A percentile compares a stretch with the other conserved stretches of the same genome.
Evolutionary conservation across 2,113 vertebrate genomes (phyloP).

Genomic region (Psettodes erumei): DNA sequence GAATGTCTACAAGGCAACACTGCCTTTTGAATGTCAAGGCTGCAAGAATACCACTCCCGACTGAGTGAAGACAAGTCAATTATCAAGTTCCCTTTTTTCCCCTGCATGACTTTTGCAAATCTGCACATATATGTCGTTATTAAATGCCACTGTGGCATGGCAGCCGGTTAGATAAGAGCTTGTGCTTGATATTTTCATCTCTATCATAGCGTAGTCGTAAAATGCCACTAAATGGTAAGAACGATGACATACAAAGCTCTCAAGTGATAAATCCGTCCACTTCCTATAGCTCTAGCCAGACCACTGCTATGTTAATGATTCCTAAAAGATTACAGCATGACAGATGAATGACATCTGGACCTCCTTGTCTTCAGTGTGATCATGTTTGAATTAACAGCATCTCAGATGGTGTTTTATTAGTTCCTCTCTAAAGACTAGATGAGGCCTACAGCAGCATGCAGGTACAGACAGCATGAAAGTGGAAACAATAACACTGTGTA

Average conservation of each 20-base stretch:
- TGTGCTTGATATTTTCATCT: neutral
- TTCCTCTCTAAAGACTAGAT: conserved; percentile 28
- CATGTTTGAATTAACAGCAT: conserved; percentile 36
- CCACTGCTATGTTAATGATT: conserved; percentile 45
- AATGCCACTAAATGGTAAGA: conserved; percentile 35
- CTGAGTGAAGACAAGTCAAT: conserved; percentile 23
- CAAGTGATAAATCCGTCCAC: conserved; percentile 31
- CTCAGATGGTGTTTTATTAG: conserved; percentile 39
- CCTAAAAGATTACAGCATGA: conserved; percentile 32
- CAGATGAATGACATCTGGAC: conserved; percentile 35
- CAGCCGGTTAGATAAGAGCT: conserved; percentile 31
- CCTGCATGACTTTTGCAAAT: neutral
- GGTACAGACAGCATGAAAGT: conserved; percentile 38
- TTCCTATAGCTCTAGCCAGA: conserved; percentile 18
- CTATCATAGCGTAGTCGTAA: conserved; percentile 12
- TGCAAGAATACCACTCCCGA: neutral
- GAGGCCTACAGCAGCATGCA: conserved; percentile 3
- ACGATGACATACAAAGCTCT: conserved; percentile 11
- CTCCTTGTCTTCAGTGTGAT: conserved; percentile 29
- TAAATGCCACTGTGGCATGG: conserved; percentile 5
- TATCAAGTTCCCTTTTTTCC: conserved; percentile 2
- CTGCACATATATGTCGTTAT: neutral
- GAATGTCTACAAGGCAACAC: conserved; percentile 38
- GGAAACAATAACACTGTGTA: conserved; percentile 37
- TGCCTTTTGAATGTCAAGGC: conserved; percentile 49